phyloP scores from a whole-genome alignment of 2,113 vertebrate genomes.

The Laticauda colubrina region DNA sequence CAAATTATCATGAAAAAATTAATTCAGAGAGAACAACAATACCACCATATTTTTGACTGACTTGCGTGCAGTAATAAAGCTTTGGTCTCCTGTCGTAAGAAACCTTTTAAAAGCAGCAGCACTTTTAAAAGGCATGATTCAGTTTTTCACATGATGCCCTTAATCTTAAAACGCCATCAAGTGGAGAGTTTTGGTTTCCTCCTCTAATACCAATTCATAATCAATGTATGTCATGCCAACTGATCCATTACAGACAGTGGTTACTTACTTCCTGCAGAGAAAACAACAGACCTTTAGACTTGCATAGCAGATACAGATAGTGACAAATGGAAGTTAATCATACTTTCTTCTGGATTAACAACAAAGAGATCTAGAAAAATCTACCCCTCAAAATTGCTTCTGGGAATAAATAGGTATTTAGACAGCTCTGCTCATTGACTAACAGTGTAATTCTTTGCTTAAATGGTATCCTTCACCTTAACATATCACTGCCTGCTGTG shows the following conservation, averaged over 20 bases:
- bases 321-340: not conserved
- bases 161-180: not conserved
- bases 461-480: not conserved
- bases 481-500: not conserved
- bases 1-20: not conserved
- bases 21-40: constrained; percentile 14
- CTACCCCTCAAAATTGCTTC: not conserved
- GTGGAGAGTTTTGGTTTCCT: not conserved
- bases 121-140: not conserved
- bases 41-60: not conserved
- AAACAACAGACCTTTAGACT: constrained; percentile 18
- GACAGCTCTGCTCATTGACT: not conserved
- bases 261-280: constrained; percentile 12
- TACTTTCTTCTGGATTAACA: not conserved
- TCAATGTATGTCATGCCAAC: not conserved
- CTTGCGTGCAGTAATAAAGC: not conserved
- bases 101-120: not conserved
- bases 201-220: not conserved
- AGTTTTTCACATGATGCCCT: not conserved
- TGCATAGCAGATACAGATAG: not conserved
- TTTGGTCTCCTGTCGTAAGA: not conserved
- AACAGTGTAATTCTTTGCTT: not conserved
- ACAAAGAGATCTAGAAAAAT: not conserved
- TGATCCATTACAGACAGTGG: not conserved
- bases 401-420: not conserved